Evolutionary conservation across 2,113 vertebrate genomes (phyloP).

Genomic region (Hemibagrus wyckioides): DNA sequence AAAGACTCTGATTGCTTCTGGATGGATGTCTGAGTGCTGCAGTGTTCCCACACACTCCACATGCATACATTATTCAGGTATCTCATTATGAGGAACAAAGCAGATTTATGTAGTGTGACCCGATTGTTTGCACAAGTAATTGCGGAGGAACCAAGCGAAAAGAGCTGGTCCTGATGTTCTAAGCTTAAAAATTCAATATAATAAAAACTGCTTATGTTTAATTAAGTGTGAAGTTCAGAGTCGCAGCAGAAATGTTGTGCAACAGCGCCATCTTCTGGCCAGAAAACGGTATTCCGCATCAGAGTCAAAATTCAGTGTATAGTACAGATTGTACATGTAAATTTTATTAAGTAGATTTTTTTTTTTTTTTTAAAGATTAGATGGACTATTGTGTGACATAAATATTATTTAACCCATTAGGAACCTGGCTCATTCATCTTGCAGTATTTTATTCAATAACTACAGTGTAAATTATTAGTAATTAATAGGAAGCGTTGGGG

Average conservation of each 20-base stretch:
- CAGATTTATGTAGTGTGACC: constrained; percentile 28
- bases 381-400: background rate
- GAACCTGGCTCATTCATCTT: background rate
- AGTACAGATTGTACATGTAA: background rate
- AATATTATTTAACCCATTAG: background rate
- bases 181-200: constrained; percentile 13
- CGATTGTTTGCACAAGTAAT: constrained; percentile 31
- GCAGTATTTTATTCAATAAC: background rate
- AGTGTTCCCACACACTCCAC: constrained; percentile 45
- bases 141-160: constrained; percentile 20
- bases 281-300: background rate
- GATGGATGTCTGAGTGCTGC: constrained; percentile 25
- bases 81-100: constrained; percentile 47
- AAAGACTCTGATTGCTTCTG: constrained; percentile 8
- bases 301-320: background rate
- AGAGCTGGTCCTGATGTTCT: background rate
- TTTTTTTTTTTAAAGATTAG: background rate
- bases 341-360: background rate
- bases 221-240: background rate
- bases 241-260: constrained; percentile 12
- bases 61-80: constrained; percentile 54
- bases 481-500: background rate
- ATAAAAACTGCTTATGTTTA: constrained; percentile 15
- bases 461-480: background rate
- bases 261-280: constrained; percentile 54